Evolutionary conservation across 2,113 vertebrate genomes (phyloP).

Genomic region (Numenius arquata): DNA sequence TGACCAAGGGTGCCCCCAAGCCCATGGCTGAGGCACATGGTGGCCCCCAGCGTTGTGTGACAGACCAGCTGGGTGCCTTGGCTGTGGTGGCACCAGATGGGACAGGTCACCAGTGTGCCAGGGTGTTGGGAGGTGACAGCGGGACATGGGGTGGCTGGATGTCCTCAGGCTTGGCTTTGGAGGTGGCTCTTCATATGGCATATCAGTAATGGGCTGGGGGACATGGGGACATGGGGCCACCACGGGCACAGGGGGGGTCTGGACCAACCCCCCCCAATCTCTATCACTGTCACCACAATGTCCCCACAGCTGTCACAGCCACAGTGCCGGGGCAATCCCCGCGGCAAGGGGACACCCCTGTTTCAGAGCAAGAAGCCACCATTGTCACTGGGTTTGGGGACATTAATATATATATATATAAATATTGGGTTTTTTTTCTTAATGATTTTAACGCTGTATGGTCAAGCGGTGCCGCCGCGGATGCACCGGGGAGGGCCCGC

Average conservation of each 20-base stretch:
- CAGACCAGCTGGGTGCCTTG: background rate
- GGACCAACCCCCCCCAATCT: background rate
- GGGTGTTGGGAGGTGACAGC: background rate
- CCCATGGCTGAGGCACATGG: background rate
- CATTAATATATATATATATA: background rate
- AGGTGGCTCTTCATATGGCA: rapidly evolving
- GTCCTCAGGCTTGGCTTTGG: rapidly evolving
- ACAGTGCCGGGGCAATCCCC: background rate
- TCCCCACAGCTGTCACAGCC: background rate
- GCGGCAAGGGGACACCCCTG: rapidly evolving
- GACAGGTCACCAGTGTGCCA: rapidly evolving
- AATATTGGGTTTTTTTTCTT: background rate
- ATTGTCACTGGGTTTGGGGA: background rate
- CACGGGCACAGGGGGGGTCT: rapidly evolving
- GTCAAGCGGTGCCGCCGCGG: background rate
- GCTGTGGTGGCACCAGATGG: background rate
- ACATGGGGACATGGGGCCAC: background rate
- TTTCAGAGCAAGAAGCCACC: background rate
- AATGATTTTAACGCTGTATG: background rate
- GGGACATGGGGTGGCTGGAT: background rate
- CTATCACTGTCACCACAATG: background rate
- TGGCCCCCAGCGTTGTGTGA: background rate
- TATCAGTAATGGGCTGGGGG: background rate
- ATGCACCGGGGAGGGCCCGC: background rate
- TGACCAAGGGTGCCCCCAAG: background rate